A percentile compares a stretch with the other conserved stretches of the same genome.
phyloP scores from a whole-genome alignment of 2,113 vertebrate genomes.

The Martes martes region DNA sequence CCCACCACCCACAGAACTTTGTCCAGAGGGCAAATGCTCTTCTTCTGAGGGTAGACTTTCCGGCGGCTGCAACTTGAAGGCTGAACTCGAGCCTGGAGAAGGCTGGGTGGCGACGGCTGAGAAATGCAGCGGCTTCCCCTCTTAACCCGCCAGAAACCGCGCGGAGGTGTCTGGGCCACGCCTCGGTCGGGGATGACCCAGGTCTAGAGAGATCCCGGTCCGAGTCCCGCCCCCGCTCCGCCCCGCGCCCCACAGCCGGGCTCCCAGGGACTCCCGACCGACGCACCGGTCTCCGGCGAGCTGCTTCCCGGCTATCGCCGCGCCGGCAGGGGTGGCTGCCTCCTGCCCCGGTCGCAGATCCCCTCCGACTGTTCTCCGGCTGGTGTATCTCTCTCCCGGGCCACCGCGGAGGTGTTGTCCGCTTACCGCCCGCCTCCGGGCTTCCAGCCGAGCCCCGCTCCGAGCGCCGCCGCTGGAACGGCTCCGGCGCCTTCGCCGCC shows the following conservation, averaged over 20 bases:
- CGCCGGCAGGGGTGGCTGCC: not conserved
- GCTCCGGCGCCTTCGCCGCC: accelerated
- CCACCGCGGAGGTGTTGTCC: not conserved
- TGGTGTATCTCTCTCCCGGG: accelerated
- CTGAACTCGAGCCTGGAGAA: not conserved
- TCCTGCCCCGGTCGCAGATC: not conserved
- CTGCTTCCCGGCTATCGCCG: accelerated
- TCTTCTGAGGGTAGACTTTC: too few relatives aligned
- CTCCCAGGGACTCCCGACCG: too few relatives aligned
- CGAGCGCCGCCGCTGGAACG: accelerated
- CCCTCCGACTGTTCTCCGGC: not conserved
- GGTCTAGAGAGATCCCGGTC: accelerated
- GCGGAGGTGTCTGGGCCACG: not conserved
- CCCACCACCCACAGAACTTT: not conserved
- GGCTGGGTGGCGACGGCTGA: not conserved
- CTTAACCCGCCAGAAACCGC: accelerated
- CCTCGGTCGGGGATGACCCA: accelerated
- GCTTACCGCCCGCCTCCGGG: not conserved
- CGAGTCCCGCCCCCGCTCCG: not conserved
- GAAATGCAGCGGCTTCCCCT: not conserved
- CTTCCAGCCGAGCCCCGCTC: not conserved
- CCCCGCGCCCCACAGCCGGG: not conserved
- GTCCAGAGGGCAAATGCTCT: not conserved
- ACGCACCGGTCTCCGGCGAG: accelerated
- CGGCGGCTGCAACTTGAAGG: not conserved